phyloP scores from a whole-genome alignment of 1,140 invertebrate species.

The Magallana gigas region DNA sequence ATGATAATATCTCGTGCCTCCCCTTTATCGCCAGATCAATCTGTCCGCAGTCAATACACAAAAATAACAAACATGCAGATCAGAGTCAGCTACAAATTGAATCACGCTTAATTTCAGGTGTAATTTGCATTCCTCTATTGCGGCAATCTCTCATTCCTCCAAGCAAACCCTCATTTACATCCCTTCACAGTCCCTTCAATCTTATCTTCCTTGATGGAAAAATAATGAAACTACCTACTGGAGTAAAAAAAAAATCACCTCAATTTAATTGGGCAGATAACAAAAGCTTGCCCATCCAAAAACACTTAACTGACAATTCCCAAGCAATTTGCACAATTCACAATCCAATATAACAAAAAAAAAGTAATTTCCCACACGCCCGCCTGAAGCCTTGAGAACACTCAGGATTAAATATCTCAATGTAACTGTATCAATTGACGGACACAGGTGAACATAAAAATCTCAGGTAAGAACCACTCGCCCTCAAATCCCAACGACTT shows the following conservation, averaged over 20 bases:
- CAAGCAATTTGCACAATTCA: slow-evolving; percentile 6
- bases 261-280: slow-evolving; percentile 17
- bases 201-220: neutral
- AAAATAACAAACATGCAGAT: neutral
- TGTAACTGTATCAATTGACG: slow-evolving; percentile 17
- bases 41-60: slow-evolving; percentile 2
- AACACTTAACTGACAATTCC: slow-evolving; percentile 32
- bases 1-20: neutral
- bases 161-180: neutral
- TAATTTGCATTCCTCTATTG: slow-evolving; percentile 11
- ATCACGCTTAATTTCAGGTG: neutral
- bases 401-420: neutral
- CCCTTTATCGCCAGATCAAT: neutral
- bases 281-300: slow-evolving; percentile 30
- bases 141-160: neutral
- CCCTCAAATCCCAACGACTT: neutral
- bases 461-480: slow-evolving; percentile 4
- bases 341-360: slow-evolving; percentile 17
- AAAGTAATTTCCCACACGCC: neutral
- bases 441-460: neutral
- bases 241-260: slow-evolving; percentile 10
- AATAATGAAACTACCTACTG: neutral
- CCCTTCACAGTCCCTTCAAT: neutral
- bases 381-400: neutral
- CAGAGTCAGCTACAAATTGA: neutral